phyloP scores from a whole-genome alignment of 2,888 invertebrate genomes.

The Megamerina dolium region DNA sequence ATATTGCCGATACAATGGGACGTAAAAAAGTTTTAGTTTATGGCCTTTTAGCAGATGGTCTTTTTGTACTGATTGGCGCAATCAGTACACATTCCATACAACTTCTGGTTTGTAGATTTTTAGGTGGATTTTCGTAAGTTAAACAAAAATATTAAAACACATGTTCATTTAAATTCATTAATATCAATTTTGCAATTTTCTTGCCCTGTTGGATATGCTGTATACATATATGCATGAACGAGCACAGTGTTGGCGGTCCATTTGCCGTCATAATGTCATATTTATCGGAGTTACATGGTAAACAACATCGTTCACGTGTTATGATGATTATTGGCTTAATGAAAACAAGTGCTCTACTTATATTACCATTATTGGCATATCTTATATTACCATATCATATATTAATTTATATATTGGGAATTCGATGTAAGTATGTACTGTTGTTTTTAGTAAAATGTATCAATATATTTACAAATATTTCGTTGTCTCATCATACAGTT shows the following conservation, averaged over 20 bases:
- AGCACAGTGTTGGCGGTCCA: constrained; percentile 63
- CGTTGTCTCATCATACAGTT: constrained; percentile 23
- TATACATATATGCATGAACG: background rate
- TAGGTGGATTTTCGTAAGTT: constrained; percentile 69
- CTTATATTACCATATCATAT: constrained; percentile 60
- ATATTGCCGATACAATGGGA: constrained; percentile 66
- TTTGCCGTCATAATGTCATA: constrained; percentile 68
- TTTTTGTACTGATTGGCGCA: constrained; percentile 59
- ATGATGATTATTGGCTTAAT: constrained; percentile 63
- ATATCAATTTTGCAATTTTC: background rate
- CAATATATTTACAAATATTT: too few relatives aligned
- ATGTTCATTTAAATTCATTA: background rate
- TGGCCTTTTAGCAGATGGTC: constrained; percentile 58
- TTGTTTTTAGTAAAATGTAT: too few relatives aligned
- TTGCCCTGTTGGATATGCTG: background rate
- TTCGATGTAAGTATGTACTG: constrained; percentile 32
- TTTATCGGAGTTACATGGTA: constrained; percentile 66
- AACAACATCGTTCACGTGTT: constrained; percentile 59
- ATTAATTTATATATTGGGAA: constrained; percentile 48
- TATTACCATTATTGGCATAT: constrained; percentile 68
- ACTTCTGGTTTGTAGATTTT: constrained; percentile 62
- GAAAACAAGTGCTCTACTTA: constrained; percentile 58
- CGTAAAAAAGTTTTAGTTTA: constrained; percentile 59
- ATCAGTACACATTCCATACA: constrained; percentile 60
- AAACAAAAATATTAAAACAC: background rate